Base-by-base conservation (phyloP, 2,113 vertebrate species). In the Smithornis capensis region DNA sequence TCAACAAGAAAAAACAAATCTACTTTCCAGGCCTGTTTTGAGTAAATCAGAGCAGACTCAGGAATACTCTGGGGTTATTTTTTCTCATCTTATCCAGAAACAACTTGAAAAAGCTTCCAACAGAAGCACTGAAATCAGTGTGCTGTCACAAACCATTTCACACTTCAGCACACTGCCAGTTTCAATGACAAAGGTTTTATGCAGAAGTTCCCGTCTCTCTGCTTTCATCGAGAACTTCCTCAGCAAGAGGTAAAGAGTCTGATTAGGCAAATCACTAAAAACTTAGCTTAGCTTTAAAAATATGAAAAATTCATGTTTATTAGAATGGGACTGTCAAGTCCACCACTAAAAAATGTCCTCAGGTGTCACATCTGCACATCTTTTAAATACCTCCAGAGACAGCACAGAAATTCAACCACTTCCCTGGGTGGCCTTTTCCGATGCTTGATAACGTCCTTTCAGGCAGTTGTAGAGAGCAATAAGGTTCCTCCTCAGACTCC, bases 21-120 rank as follows among this genome's bases (percentile, higher is more conserved):
- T 65, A 44, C 38, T 80, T 89, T 88, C 19, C 59, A 83, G 29
- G 40, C 24, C 47, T 88, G 55, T 57, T 94, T 80, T 94, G 75
- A 83, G 28, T 69, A 92, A 65, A 24, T 52, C 53, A 65, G 40
- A 93, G 45, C 37, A 88, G 45, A 88, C 19, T 71, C 5, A 12
- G 18, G 12, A 63, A 50, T 83, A 88, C 59, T 88, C 71, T 33
- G n/a, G 44, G 38, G 24, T 62, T 69, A 29, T 24, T 64, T 81
- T 73, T 86, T 62, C 14, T 50, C 33, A 40, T 50, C 64, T 84
- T 50, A 65, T 3, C n/a, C 44, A 91, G 45, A 80, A 94, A 79
- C 19, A 40, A 70, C 28, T 68, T 0, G 0, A 69, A 90, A 84
- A 82, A 78, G 18, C 35, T 92, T 91, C 45, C 42, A 89, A 76